Evolutionary conservation across 2,888 invertebrate species (phyloP).

Genomic region (Cataglyphis albicans): DNA sequence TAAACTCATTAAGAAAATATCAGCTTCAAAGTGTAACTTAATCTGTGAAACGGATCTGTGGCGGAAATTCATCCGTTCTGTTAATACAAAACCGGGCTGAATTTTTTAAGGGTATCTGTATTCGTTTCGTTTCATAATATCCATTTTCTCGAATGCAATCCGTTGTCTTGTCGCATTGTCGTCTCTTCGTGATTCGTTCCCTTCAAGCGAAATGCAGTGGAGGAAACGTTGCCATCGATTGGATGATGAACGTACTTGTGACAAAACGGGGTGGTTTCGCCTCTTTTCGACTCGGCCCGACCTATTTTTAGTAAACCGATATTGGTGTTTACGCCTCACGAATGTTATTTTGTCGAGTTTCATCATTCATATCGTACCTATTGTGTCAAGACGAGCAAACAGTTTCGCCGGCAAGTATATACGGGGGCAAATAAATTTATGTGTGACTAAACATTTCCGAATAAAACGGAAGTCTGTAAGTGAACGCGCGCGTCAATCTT

Average conservation of each 20-base stretch:
- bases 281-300: slow-evolving; percentile 36
- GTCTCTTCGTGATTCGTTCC: slow-evolving; percentile 13
- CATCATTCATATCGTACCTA: slow-evolving; percentile 38
- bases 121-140: background rate
- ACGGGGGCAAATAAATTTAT: slow-evolving; percentile 31
- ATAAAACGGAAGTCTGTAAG: slow-evolving; percentile 21
- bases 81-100: background rate
- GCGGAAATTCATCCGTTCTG: background rate
- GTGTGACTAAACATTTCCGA: slow-evolving; percentile 31
- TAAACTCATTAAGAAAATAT: slow-evolving; percentile 11
- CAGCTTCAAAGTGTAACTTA: background rate
- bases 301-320: slow-evolving; percentile 49
- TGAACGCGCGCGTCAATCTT: slow-evolving; percentile 20
- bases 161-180: slow-evolving; percentile 25
- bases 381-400: slow-evolving; percentile 41
- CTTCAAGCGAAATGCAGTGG: slow-evolving; percentile 11
- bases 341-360: slow-evolving; percentile 39
- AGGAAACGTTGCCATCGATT: slow-evolving; percentile 20
- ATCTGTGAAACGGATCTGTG: slow-evolving; percentile 8
- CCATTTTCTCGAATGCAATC: background rate
- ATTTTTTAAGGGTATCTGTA: background rate
- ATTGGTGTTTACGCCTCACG: slow-evolving; percentile 50
- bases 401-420: slow-evolving; percentile 4
- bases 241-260: slow-evolving; percentile 44
- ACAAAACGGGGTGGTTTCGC: slow-evolving; percentile 28